Evolutionary conservation across 2,888 invertebrate species (phyloP).

Genomic region (Apeira syringaria): DNA sequence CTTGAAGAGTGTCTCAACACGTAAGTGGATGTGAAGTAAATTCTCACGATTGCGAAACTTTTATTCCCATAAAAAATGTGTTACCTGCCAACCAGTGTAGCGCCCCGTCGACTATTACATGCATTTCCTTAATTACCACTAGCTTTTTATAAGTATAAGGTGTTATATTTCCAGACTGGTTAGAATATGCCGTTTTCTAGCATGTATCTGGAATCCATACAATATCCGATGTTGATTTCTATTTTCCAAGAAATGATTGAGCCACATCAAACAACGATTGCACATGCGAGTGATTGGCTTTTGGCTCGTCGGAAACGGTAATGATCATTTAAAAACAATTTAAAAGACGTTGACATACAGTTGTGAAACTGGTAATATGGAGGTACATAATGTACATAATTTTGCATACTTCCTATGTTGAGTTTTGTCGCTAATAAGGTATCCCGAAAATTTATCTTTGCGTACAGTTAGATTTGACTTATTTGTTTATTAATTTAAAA

Average conservation of each 20-base stretch:
- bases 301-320: conserved; percentile 8
- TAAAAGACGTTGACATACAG: neutral
- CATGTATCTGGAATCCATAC: conserved; percentile 13
- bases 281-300: conserved; percentile 6
- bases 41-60: conserved; percentile 6
- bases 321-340: conserved; percentile 15
- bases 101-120: conserved; percentile 11
- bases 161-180: conserved; percentile 15
- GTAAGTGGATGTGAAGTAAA: no score
- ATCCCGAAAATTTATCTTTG: no score
- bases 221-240: conserved; percentile 18
- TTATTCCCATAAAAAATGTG: conserved; percentile 3
- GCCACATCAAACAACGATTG: conserved; percentile 11
- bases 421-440: no score
- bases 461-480: no score
- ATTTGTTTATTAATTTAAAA: no score
- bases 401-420: no score
- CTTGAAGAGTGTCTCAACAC: no score
- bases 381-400: no score
- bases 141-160: conserved; percentile 15
- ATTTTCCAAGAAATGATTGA: conserved; percentile 18
- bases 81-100: neutral
- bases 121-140: conserved; percentile 14
- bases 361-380: neutral
- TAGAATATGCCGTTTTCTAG: conserved; percentile 16